Percentiles rank a stretch among this genome's conserved stretches.
These are phyloP conservation scores for Erynnis tages DNA, from an alignment of 2,888 invertebrate species.

Conservation along the genomic window DNA sequence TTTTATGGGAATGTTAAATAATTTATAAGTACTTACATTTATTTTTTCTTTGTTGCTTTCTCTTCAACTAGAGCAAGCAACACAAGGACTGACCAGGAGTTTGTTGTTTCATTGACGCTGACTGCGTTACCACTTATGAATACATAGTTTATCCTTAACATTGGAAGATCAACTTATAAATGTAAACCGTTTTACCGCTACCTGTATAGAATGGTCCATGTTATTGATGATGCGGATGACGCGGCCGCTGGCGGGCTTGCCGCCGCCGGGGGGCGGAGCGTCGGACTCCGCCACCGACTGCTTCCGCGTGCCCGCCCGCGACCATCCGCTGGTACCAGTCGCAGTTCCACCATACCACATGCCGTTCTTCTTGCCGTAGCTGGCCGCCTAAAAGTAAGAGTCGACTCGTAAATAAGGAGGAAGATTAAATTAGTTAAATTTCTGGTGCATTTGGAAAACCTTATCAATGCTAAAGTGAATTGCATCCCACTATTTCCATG, in stretches of 20 bases:
- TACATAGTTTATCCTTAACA: too few species aligned
- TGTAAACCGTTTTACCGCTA: constrained; percentile 48
- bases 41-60: not conserved
- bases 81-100: too few species aligned
- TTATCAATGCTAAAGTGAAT: too few species aligned
- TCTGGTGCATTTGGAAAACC: not conserved
- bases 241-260: constrained; percentile 90
- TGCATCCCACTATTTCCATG: too few species aligned
- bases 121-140: too few species aligned
- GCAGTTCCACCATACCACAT: constrained; percentile 88
- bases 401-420: not conserved
- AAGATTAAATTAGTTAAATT: too few species aligned
- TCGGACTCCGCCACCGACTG: constrained; percentile 92
- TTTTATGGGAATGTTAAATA: not conserved
- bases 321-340: constrained; percentile 83
- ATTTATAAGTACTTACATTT: not conserved
- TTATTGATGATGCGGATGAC: constrained; percentile 97
- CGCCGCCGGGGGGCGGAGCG: constrained; percentile 84
- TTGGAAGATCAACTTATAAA: too few species aligned
- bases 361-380: constrained; percentile 95
- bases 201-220: constrained; percentile 95
- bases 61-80: too few species aligned
- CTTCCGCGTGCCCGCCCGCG: constrained; percentile 89
- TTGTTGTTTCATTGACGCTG: too few species aligned
- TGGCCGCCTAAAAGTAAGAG: constrained; percentile 85